Percentiles rank a stretch among this genome's conserved stretches.
phyloP scores from a whole-genome alignment of 2,113 vertebrate genomes.

The Proteles cristata region DNA sequence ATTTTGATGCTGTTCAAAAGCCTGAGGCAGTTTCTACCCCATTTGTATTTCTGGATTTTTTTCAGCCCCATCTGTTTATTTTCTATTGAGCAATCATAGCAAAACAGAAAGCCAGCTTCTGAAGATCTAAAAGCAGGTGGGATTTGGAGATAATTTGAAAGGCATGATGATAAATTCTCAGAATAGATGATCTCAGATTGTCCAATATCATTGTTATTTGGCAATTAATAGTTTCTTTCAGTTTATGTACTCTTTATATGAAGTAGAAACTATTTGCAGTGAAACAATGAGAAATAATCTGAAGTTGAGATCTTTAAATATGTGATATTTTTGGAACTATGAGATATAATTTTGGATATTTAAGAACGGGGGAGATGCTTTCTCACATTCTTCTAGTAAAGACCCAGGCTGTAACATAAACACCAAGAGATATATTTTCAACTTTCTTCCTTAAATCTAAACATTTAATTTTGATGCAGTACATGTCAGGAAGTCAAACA shows the following conservation, averaged over 20 bases:
- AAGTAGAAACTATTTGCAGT: background rate
- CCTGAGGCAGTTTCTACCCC: slow-evolving; percentile 80
- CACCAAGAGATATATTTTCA: background rate
- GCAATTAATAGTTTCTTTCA: slow-evolving; percentile 61
- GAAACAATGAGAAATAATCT: background rate
- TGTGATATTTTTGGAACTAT: background rate
- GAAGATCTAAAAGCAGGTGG: slow-evolving; percentile 80
- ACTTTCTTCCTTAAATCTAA: background rate
- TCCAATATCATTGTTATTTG: slow-evolving; percentile 6
- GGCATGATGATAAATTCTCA: slow-evolving; percentile 59
- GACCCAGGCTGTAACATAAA: background rate
- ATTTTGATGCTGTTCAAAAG: slow-evolving; percentile 67
- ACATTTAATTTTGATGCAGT: background rate
- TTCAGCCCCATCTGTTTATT: slow-evolving; percentile 85
- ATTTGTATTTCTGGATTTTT: slow-evolving; percentile 80
- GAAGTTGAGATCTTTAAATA: background rate
- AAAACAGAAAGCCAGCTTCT: slow-evolving; percentile 73
- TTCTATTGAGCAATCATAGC: slow-evolving; percentile 64
- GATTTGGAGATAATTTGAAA: slow-evolving; percentile 71
- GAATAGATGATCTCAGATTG: slow-evolving; percentile 17
- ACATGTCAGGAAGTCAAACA: rapidly evolving
- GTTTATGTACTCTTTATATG: background rate
- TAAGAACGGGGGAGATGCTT: background rate
- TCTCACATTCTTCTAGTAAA: background rate
- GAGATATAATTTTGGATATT: background rate